Conservation (phyloP, 1,140 invertebrate species). For the Diploscapter pachys region DNA sequence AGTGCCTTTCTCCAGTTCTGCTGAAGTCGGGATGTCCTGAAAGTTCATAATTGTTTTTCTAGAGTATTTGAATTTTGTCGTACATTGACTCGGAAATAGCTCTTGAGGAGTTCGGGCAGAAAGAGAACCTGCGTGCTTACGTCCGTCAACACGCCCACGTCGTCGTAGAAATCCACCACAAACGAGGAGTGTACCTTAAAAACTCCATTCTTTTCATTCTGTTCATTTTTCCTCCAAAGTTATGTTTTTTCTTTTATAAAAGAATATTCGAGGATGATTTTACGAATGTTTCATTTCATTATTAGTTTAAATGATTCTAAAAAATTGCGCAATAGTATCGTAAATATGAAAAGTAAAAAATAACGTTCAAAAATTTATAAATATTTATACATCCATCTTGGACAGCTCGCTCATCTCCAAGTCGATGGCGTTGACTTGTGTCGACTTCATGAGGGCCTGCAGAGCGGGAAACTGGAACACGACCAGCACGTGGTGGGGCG, state of each 20-base stretch:
- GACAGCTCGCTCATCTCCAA: constrained; percentile 3
- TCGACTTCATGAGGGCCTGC: constrained; percentile 44
- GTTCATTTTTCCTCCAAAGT: neutral
- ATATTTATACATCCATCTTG: constrained; percentile 1
- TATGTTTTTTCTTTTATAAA: neutral
- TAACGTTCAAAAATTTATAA: constrained; percentile 5
- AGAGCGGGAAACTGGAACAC: constrained; percentile 54
- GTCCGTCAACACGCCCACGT: constrained; percentile 48
- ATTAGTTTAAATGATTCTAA: constrained; percentile 27
- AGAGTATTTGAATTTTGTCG: neutral
- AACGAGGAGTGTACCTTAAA: constrained; percentile 33
- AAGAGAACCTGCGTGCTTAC: constrained; percentile 57
- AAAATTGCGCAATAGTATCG: constrained; percentile 3
- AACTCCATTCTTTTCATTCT: neutral
- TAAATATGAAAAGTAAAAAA: constrained; percentile 8
- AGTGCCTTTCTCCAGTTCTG: constrained; percentile 42
- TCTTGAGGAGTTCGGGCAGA: constrained; percentile 49
- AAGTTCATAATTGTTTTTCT: too few species aligned
- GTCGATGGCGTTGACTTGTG: constrained; percentile 41
- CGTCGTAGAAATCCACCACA: constrained; percentile 50
- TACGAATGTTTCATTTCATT: neutral
- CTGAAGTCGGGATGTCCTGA: neutral
- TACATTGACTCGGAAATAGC: constrained; percentile 20
- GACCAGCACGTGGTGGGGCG: constrained; percentile 45
- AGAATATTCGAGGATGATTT: neutral